Percentiles rank a stretch among this genome's conserved stretches.
Evolutionary conservation across 2,888 invertebrate species (phyloP).

Genomic region (Amblyjoppa proteus): DNA sequence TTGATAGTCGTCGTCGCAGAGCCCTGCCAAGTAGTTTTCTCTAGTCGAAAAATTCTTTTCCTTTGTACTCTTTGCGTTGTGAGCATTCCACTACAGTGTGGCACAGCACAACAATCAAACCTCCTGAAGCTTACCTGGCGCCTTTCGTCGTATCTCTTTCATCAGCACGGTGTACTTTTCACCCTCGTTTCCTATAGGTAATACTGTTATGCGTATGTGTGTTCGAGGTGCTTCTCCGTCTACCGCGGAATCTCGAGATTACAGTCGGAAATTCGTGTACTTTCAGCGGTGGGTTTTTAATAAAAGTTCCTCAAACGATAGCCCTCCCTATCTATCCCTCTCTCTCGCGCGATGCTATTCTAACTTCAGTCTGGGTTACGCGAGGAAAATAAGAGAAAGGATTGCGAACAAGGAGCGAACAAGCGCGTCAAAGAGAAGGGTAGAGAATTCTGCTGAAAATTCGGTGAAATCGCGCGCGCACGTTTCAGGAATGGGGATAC

Average conservation of each 20-base stretch:
- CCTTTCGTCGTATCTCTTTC: constrained; percentile 10
- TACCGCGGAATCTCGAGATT: constrained; percentile 68
- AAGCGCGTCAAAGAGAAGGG: constrained; percentile 29
- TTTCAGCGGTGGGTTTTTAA: constrained; percentile 70
- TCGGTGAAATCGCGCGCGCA: not conserved
- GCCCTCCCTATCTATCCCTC: constrained; percentile 10
- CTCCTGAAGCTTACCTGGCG: not conserved
- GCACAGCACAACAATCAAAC: not conserved
- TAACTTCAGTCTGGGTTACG: constrained; percentile 16
- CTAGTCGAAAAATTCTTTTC: constrained; percentile 37
- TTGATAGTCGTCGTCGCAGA: not conserved
- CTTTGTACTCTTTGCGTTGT: constrained; percentile 17
- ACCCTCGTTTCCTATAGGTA: constrained; percentile 33
- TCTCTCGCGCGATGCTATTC: not conserved
- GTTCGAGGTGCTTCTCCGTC: constrained; percentile 27
- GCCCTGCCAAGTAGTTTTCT: constrained; percentile 5
- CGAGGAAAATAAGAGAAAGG: not conserved
- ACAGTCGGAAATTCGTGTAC: constrained; percentile 69
- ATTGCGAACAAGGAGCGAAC: not conserved
- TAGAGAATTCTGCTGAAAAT: not conserved
- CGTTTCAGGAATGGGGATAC: not conserved
- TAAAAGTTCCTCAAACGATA: constrained; percentile 74
- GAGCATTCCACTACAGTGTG: constrained; percentile 11
- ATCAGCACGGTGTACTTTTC: constrained; percentile 4
- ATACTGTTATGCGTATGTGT: constrained; percentile 43